These are phyloP conservation scores for Euplagia quadripunctaria DNA, from an alignment of 2,888 invertebrate species.

Conservation along the genomic window DNA sequence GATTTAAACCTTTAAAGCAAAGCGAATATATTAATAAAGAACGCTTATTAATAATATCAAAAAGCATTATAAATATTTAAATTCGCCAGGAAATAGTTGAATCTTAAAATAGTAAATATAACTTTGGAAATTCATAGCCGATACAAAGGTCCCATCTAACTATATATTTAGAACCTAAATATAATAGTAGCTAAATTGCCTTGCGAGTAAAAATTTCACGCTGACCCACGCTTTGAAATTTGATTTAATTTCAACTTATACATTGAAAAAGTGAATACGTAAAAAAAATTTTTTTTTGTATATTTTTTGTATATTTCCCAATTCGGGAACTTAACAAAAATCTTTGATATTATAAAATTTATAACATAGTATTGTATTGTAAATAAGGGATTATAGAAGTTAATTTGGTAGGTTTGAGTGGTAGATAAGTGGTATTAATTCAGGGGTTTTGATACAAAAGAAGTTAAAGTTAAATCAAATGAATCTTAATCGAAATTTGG, in stretches of 20 bases:
- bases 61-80: conserved; percentile 3
- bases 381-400: too few relatives aligned
- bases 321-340: not conserved
- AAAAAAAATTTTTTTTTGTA: not conserved
- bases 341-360: not conserved
- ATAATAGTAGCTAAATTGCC: conserved; percentile 1
- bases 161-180: conserved; percentile 75
- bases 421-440: not conserved
- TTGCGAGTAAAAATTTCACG: not conserved
- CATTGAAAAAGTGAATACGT: not conserved
- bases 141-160: conserved; percentile 67
- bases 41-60: conserved; percentile 12
- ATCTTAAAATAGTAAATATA: conserved; percentile 26
- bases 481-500: not conserved
- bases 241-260: not conserved
- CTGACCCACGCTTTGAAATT: not conserved
- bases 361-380: too few relatives aligned
- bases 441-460: not conserved
- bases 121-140: conserved; percentile 85
- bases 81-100: conserved; percentile 1
- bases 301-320: not conserved
- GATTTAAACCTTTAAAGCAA: not conserved
- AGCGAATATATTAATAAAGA: not conserved
- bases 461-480: not conserved
- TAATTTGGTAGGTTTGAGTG: not conserved